Conservation (phyloP, 2,797 vertebrate genomes). For the Falco cherrug region DNA sequence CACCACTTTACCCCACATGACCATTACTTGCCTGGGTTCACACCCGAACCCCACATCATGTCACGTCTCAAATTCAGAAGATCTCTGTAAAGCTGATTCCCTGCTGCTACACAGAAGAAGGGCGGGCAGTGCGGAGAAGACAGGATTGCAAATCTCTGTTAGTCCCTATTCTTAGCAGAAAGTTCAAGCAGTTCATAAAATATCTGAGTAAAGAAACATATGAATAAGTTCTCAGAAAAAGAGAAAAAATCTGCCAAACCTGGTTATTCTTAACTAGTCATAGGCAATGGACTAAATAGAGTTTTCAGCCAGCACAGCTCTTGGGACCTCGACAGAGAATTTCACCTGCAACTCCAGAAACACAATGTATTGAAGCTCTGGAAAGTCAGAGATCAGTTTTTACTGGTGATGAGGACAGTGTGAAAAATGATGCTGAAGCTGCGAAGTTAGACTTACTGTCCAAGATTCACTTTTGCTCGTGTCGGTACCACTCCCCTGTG, state of each 20-base stretch:
- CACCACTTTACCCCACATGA: neutral
- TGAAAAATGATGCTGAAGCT: neutral
- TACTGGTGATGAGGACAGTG: neutral
- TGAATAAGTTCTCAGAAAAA: neutral
- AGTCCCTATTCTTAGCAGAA: neutral
- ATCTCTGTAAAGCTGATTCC: neutral
- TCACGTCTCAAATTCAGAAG: neutral
- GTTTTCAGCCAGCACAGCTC: fast-evolving
- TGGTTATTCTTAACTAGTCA: neutral
- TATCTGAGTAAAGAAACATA: neutral
- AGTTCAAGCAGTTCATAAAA: neutral
- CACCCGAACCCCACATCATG: fast-evolving
- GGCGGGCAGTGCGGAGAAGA: fast-evolving
- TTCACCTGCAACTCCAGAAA: neutral
- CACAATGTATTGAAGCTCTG: fast-evolving
- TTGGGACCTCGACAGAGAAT: neutral
- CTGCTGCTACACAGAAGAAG: neutral
- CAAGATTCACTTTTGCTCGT: neutral
- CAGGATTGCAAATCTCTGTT: neutral
- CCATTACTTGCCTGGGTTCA: neutral
- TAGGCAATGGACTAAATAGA: neutral
- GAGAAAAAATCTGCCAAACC: neutral
- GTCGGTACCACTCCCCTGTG: neutral
- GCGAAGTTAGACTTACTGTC: neutral
- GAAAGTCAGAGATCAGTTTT: neutral